Evolutionary conservation across 1,140 invertebrate species (phyloP).

Genomic region (Megalonaias nervosa): DNA sequence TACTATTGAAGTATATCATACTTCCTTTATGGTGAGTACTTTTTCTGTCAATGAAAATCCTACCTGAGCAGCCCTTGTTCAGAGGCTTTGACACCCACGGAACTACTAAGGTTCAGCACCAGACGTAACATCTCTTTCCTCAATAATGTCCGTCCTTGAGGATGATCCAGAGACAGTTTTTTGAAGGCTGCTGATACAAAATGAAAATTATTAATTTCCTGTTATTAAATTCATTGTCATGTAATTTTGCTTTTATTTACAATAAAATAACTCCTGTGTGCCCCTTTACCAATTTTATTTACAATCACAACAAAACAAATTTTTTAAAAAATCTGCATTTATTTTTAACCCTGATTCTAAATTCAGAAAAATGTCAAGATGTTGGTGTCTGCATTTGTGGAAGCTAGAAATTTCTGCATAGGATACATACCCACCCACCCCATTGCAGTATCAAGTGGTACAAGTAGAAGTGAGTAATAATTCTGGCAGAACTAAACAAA

Average conservation of each 20-base stretch:
- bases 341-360: too few relatives aligned
- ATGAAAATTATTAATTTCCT: background rate
- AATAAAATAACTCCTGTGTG: background rate
- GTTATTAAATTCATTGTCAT: background rate
- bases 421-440: too few relatives aligned
- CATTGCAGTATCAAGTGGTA: too few relatives aligned
- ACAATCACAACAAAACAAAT: too few relatives aligned
- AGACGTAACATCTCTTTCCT: slow-evolving; percentile 74
- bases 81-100: slow-evolving; percentile 73
- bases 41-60: slow-evolving; percentile 22
- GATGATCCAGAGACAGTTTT: slow-evolving; percentile 59
- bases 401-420: too few relatives aligned
- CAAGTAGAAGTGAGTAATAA: too few relatives aligned
- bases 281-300: too few relatives aligned
- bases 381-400: too few relatives aligned
- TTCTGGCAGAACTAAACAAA: too few relatives aligned
- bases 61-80: slow-evolving; percentile 76
- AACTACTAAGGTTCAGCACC: slow-evolving; percentile 73
- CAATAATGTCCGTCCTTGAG: slow-evolving; percentile 62
- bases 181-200: slow-evolving; percentile 43
- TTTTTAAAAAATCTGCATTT: too few relatives aligned
- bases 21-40: background rate
- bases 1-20: background rate
- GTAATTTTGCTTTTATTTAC: background rate
- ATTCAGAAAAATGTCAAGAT: too few relatives aligned